Conservation (phyloP, 2,797 vertebrate genomes). For the Channa striata region DNA sequence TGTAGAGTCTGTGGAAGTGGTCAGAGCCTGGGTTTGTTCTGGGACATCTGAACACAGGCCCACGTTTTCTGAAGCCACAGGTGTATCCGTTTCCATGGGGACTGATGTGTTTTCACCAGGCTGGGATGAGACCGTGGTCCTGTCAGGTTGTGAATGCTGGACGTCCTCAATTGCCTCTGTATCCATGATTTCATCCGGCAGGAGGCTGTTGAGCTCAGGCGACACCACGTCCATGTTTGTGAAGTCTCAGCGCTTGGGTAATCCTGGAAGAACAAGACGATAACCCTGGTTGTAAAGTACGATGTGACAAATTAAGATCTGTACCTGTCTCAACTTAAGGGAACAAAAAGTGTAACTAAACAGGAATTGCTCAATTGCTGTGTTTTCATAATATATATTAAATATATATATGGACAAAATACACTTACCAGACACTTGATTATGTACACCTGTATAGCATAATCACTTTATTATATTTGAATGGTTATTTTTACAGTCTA, state of each 20-base stretch:
- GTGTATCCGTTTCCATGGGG: slow-evolving; percentile 96
- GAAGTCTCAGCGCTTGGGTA: slow-evolving; percentile 64
- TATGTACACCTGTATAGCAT: background rate
- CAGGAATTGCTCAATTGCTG: background rate
- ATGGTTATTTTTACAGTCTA: no score
- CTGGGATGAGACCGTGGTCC: slow-evolving; percentile 78
- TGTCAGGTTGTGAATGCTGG: slow-evolving; percentile 65
- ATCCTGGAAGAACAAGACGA: slow-evolving; percentile 55
- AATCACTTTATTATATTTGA: no score
- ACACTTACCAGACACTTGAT: background rate
- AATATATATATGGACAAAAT: background rate
- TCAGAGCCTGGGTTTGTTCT: slow-evolving; percentile 60
- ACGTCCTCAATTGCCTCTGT: slow-evolving; percentile 92
- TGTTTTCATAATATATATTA: background rate
- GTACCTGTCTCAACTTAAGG: no score
- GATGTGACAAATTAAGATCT: background rate
- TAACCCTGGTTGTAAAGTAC: no score
- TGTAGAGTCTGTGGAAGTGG: slow-evolving; percentile 64
- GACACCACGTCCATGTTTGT: slow-evolving; percentile 95
- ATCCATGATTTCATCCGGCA: slow-evolving; percentile 99
- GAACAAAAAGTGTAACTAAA: background rate
- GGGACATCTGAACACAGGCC: slow-evolving; percentile 70
- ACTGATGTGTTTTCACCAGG: slow-evolving; percentile 87
- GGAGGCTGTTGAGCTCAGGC: slow-evolving; percentile 96
- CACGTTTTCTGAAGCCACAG: slow-evolving; percentile 81